Evolutionary conservation across 2,888 invertebrate genomes (phyloP).

Genomic region (Dryobotodes eremita): DNA sequence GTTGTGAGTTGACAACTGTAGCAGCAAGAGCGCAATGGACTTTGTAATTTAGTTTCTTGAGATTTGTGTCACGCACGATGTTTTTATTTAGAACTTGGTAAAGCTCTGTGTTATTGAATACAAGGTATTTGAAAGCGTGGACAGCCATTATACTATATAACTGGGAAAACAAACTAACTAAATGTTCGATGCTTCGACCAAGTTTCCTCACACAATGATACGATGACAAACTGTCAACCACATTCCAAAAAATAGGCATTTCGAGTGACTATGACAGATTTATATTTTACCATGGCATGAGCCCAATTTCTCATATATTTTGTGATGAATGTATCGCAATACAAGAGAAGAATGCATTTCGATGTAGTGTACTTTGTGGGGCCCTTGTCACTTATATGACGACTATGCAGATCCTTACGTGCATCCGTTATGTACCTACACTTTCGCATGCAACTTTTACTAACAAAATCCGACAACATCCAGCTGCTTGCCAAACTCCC

Average conservation of each 20-base stretch:
- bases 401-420: neutral
- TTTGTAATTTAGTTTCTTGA: constrained; percentile 7
- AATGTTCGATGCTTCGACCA: neutral
- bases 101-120: constrained; percentile 18
- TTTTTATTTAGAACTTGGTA: constrained; percentile 31
- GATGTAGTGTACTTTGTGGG: neutral
- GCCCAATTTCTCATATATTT: neutral
- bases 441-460: constrained; percentile 11
- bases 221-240: neutral
- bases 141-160: neutral
- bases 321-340: neutral
- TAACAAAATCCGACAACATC: constrained; percentile 21
- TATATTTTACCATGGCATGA: neutral
- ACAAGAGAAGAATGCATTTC: neutral
- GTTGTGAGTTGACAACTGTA: constrained; percentile 17
- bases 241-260: neutral
- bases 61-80: constrained; percentile 41
- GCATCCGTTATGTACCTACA: neutral
- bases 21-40: constrained; percentile 45
- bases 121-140: constrained; percentile 21
- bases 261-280: neutral
- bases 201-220: neutral
- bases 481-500: constrained; percentile 41
- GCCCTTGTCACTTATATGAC: neutral
- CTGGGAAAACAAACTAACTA: neutral